Evolutionary conservation across 2,888 invertebrate genomes (phyloP), one percentile per base, ranked within the genome.

Genomic region (Apodemia mormo): DNA sequence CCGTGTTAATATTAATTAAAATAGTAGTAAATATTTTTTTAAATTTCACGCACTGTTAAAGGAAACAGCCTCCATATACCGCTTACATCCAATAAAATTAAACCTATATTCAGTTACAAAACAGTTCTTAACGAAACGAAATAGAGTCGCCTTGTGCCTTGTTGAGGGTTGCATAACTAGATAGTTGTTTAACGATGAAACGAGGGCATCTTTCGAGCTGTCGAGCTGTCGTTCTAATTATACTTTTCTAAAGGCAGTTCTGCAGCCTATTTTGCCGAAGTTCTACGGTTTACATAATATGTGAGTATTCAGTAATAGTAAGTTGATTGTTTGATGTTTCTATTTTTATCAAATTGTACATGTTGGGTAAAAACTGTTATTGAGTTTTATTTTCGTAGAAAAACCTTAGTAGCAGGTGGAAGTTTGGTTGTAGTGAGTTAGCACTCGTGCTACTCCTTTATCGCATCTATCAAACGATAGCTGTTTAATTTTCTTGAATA

Each of bases 171-270:
- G 68, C 76, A 73, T 75, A 75, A 70, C 72, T 76, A 74, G 76
- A 72, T 73, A 76, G 73, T 73, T 75, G 72, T 76, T 78, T 79
- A 80, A 78, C 79, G 79, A 79, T 71, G 81, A 84, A 88, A 87
- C 76, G 83, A 78, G 87, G 85, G 78, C 84, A 81, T 84, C 83
- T 85, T 82, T 76, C 74, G 76, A 83, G 83, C 81, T 82, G 81
- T 81, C 80, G 78, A 79, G 79, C 81, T 84, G 86, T 78, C 76
- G 80, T 79, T 85, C 84, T 86, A 87, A 83, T 85, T 86, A 85
- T 85, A 85, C 80, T 77, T 81, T 80, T 80, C 80, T 75, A 77
- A 78, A 82, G 80, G 75, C 79, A 78, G 80, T 79, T 70, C 75
- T 68, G 76, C 80, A 77, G 79, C 80, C 78, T 75, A 79, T 79